A percentile compares a stretch with the other conserved stretches of the same genome.
Evolutionary conservation across 1,140 invertebrate genomes (phyloP).

Genomic region (Macrocentrus cingulum): DNA sequence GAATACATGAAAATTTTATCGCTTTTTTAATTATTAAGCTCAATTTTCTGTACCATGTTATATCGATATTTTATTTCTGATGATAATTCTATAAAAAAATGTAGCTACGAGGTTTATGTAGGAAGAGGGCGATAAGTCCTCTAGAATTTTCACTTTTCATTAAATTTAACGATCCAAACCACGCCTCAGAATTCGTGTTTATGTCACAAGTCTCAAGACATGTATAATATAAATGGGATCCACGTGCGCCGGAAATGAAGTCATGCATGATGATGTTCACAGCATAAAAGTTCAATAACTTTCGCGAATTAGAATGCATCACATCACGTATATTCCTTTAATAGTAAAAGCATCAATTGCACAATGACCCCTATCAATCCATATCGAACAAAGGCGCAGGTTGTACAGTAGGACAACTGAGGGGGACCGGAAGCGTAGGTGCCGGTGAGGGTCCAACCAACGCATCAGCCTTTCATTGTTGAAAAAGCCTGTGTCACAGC

Average conservation of each 20-base stretch:
- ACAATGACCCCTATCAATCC: constrained; percentile 27
- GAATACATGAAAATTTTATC: no score
- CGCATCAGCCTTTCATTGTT: constrained; percentile 49
- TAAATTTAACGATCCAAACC: no score
- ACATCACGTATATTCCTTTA: constrained; percentile 19
- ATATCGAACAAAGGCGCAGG: constrained; percentile 30
- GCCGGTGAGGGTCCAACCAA: constrained; percentile 41
- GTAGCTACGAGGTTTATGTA: no score
- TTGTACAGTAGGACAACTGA: constrained; percentile 16
- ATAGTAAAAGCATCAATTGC: constrained; percentile 28
- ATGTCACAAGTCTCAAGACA: no score
- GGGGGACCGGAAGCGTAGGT: constrained; percentile 40
- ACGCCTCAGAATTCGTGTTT: background rate
- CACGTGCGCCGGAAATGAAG: constrained; percentile 24
- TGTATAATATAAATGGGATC: background rate
- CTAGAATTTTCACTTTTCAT: no score
- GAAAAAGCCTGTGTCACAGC: constrained; percentile 45
- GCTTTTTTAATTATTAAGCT: no score
- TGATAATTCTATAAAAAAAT: no score
- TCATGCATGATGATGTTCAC: constrained; percentile 20
- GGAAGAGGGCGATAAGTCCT: no score
- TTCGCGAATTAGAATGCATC: constrained; percentile 28
- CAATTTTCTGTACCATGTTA: no score
- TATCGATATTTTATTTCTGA: no score
- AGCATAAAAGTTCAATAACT: constrained; percentile 31